A percentile compares a stretch with the other conserved stretches of the same genome.
Conservation (phyloP, 2,888 invertebrate species). For the Coenonympha arcania region DNA sequence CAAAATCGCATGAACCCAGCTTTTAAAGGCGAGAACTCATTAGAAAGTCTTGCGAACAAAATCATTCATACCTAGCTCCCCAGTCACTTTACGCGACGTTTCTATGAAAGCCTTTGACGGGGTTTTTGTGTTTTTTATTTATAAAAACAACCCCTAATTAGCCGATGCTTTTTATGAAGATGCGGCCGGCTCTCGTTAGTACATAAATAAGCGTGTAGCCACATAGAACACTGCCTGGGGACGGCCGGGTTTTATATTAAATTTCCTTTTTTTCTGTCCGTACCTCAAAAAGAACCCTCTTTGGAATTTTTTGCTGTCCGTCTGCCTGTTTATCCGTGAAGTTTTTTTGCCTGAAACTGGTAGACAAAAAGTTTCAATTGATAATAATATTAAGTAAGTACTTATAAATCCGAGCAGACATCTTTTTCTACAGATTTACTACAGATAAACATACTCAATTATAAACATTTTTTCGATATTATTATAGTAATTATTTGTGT, state of each 20-base stretch:
- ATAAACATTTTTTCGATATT: no score
- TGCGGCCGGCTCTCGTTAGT: slow-evolving; percentile 31
- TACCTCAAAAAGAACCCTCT: no score
- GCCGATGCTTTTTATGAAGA: slow-evolving; percentile 43
- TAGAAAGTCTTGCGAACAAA: slow-evolving; percentile 26
- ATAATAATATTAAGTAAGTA: no score
- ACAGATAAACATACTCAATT: no score
- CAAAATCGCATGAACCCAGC: neutral
- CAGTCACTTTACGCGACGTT: slow-evolving; percentile 28
- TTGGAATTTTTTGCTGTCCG: no score
- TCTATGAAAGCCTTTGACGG: slow-evolving; percentile 27
- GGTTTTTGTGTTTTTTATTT: slow-evolving; percentile 29
- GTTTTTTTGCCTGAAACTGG: no score
- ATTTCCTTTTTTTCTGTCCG: no score
- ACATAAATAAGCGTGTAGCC: slow-evolving; percentile 2
- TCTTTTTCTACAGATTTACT: no score
- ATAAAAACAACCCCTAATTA: slow-evolving; percentile 41
- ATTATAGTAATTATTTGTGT: no score
- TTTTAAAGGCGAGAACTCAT: slow-evolving; percentile 23
- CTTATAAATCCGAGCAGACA: no score
- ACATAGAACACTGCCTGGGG: neutral
- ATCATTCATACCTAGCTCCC: slow-evolving; percentile 26
- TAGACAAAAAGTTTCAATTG: no score
- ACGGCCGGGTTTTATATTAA: neutral
- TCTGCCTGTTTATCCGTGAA: no score